A percentile compares a stretch with the other conserved stretches of the same genome.
Conservation (phyloP, 2,113 vertebrate genomes). For the Centropristis striata region DNA sequence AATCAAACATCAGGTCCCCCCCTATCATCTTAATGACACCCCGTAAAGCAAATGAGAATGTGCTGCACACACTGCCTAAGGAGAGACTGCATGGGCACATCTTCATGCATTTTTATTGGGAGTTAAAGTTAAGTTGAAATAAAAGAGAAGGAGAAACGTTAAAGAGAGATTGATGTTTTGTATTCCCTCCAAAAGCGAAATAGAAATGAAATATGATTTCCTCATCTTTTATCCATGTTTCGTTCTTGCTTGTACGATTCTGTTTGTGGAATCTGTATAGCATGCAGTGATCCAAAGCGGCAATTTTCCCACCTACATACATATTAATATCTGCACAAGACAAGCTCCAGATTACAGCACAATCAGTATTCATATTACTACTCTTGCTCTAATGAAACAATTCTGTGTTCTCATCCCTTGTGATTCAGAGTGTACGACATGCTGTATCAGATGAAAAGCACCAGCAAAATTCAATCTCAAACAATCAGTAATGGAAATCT, state of each 20-base stretch:
- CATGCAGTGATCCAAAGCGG: slow-evolving; percentile 33
- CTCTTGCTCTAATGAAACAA: slow-evolving; percentile 59
- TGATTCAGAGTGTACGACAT: slow-evolving; percentile 70
- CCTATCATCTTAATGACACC: slow-evolving; percentile 66
- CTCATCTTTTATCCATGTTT: slow-evolving; percentile 32
- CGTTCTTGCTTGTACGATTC: slow-evolving; percentile 13
- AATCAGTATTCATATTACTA: slow-evolving; percentile 67
- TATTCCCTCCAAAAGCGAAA: slow-evolving; percentile 42
- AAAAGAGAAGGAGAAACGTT: slow-evolving; percentile 28
- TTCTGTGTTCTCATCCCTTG: slow-evolving; percentile 50
- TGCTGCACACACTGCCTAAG: slow-evolving; percentile 32
- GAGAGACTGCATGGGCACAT: slow-evolving; percentile 40
- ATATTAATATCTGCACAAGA: slow-evolving; percentile 63
- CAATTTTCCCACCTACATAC: slow-evolving; percentile 63
- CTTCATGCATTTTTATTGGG: slow-evolving; percentile 65
- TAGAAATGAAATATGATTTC: slow-evolving; percentile 45
- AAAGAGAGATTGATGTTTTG: slow-evolving; percentile 44
- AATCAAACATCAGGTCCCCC: slow-evolving; percentile 71
- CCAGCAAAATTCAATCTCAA: slow-evolving; percentile 68
- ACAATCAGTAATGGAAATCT: slow-evolving; percentile 77
- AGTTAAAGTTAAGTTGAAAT: slow-evolving; percentile 50
- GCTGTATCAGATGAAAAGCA: slow-evolving; percentile 67
- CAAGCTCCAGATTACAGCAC: slow-evolving; percentile 50
- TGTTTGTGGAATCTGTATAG: slow-evolving; percentile 25
- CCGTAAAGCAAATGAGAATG: slow-evolving; percentile 59